These are phyloP conservation scores for Leptoteleia sp. DNA, from an alignment of 1,140 invertebrate species.

Conservation along the genomic window DNA sequence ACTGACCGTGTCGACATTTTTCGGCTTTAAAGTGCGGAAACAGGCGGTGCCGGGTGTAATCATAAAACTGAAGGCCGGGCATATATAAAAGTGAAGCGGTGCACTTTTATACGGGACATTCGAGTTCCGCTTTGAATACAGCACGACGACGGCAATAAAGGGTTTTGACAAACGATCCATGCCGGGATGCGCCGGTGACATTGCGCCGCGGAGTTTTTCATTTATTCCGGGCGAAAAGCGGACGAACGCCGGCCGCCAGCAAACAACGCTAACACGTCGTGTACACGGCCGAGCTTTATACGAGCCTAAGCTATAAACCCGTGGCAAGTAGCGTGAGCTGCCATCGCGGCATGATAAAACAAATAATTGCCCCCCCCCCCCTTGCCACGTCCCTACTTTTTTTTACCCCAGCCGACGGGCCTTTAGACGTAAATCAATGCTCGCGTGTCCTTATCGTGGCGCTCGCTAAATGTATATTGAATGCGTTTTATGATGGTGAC, in stretches of 20 bases:
- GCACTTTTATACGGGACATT: constrained; percentile 68
- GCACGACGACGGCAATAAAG: constrained; percentile 68
- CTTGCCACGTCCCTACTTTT: neutral
- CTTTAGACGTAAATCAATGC: constrained; percentile 42
- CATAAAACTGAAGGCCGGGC: constrained; percentile 66
- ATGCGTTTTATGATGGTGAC: constrained; percentile 28
- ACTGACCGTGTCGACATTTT: constrained; percentile 60
- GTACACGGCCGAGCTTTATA: constrained; percentile 57
- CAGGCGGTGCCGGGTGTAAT: constrained; percentile 65
- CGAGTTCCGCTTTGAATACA: constrained; percentile 69
- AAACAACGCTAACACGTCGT: constrained; percentile 63
- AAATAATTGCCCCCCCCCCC: constrained; percentile 34
- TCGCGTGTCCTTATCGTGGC: constrained; percentile 33
- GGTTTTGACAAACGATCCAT: constrained; percentile 68
- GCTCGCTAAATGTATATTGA: constrained; percentile 5
- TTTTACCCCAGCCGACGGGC: neutral
- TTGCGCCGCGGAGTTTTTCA: constrained; percentile 58
- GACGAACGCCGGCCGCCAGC: constrained; percentile 57
- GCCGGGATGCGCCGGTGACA: constrained; percentile 60
- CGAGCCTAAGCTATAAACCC: constrained; percentile 50
- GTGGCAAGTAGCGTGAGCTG: constrained; percentile 53
- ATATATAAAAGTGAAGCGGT: constrained; percentile 68
- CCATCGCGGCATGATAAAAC: constrained; percentile 46
- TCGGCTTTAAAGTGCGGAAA: constrained; percentile 58
- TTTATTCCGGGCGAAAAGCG: constrained; percentile 62